Conservation (phyloP, 2,888 invertebrate genomes). For the Drosophila falleni region DNA sequence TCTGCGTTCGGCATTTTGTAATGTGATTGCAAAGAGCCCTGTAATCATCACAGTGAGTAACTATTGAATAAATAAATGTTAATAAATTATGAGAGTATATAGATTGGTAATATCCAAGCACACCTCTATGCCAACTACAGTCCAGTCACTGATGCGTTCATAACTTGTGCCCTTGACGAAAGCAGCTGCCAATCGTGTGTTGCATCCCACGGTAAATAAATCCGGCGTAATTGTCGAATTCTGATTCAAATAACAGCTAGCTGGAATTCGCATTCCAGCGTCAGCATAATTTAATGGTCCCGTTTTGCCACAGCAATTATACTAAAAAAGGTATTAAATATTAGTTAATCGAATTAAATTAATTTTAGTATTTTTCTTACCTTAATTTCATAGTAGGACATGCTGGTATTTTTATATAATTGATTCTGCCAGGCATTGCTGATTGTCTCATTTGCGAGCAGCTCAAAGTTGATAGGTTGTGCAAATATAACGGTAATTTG, state of each 20-base stretch:
- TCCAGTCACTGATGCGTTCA: slow-evolving; percentile 79
- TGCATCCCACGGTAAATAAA: slow-evolving; percentile 69
- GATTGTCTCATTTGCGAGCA: slow-evolving; percentile 74
- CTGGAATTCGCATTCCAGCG: slow-evolving; percentile 63
- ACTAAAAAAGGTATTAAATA: slow-evolving; percentile 38
- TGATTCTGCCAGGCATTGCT: slow-evolving; percentile 71
- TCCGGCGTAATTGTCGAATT: slow-evolving; percentile 59
- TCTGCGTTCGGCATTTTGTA: slow-evolving; percentile 73
- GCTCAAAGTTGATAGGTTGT: slow-evolving; percentile 70
- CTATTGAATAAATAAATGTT: slow-evolving; percentile 38
- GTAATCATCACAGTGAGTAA: slow-evolving; percentile 67
- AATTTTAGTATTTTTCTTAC: slow-evolving; percentile 44
- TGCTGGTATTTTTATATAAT: slow-evolving; percentile 51
- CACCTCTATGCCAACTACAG: slow-evolving; percentile 79
- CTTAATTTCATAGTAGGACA: slow-evolving; percentile 77
- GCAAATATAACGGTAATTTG: slow-evolving; percentile 78
- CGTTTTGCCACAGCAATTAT: slow-evolving; percentile 75
- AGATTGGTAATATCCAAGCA: not conserved
- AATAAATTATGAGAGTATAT: not conserved
- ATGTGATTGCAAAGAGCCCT: slow-evolving; percentile 74
- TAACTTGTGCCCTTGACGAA: slow-evolving; percentile 65
- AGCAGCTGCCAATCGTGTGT: slow-evolving; percentile 51
- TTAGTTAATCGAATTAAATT: not conserved
- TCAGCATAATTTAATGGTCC: slow-evolving; percentile 70
- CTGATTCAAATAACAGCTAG: slow-evolving; percentile 74